Percentiles rank a stretch among this genome's conserved stretches.
These are phyloP conservation scores for Globodera rostochiensis DNA, from an alignment of 1,140 invertebrate genomes.

Conservation along the genomic window DNA sequence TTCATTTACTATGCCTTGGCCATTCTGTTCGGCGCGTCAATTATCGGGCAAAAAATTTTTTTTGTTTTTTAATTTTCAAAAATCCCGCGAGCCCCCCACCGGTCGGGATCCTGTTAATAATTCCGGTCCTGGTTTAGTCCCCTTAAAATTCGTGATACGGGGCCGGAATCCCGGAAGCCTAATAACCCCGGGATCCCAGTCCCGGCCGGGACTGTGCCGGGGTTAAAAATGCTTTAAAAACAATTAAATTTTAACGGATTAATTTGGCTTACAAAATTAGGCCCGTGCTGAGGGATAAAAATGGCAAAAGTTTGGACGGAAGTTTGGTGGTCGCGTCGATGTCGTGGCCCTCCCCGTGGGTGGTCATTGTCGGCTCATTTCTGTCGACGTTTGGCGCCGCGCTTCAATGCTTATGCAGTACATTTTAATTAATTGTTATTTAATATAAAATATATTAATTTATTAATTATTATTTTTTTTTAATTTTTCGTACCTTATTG, in stretches of 20 bases:
- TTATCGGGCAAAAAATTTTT: constrained; percentile 75
- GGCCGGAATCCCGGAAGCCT: too few relatives aligned
- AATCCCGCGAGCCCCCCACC: neutral
- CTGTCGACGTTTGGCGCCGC: constrained; percentile 95
- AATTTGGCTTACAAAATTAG: neutral
- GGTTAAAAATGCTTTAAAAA: neutral
- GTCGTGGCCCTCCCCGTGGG: constrained; percentile 97
- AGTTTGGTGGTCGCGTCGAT: constrained; percentile 91
- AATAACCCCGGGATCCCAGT: too few relatives aligned
- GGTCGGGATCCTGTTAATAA: too few relatives aligned
- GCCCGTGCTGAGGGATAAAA: constrained; percentile 49
- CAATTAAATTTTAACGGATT: neutral
- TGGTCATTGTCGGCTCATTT: constrained; percentile 94
- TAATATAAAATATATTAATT: too few relatives aligned
- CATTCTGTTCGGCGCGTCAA: constrained; percentile 88
- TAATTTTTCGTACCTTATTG: too few relatives aligned
- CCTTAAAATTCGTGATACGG: too few relatives aligned
- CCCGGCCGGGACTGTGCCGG: too few relatives aligned
- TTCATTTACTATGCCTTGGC: constrained; percentile 87
- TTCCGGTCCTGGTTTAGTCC: too few relatives aligned
- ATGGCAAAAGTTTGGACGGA: constrained; percentile 69
- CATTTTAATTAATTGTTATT: constrained; percentile 16
- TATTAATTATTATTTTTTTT: too few relatives aligned
- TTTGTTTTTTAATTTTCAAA: neutral
- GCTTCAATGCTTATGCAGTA: constrained; percentile 91